Base-by-base conservation (phyloP, 92 coral and sea anemone species). In the Ricordea florida region DNA sequence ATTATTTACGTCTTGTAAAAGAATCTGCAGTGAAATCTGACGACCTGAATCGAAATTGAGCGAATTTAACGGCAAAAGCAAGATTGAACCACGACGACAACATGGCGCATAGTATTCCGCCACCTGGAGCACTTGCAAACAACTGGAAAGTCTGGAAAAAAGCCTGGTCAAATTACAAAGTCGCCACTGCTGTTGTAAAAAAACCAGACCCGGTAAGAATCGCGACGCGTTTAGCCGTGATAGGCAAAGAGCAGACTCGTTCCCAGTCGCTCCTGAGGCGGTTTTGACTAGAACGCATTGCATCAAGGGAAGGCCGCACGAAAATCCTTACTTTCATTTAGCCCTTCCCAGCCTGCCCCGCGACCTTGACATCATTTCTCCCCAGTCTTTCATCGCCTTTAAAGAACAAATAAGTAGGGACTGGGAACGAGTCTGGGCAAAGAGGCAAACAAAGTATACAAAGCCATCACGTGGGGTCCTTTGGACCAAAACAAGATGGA, bases 121-220 rank as follows among this genome's bases (percentile, higher is more conserved):
- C 58, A 10, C 58, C 58, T 50, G 58, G 28, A 23, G 24, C 58
- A 24, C 58, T 50, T 4, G 33, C 24, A 50, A 50, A 50, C 58
- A 50, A 50, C 58, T 24, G 58, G 58, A 50, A 50, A 50, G 58
- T 50, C 30, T 50, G 58, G 33, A 50, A 50, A n/a, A 50, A 50
- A 50, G 58, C 58, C 58, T 50, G 58, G 33, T 50, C 33, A 24
- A 50, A 23, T 34, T 22, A 2, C 4, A 17, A 50, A 50, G 26
- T 46, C 23, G 53, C 23, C 53, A 46, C 53, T 17, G 21, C 6
- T 14, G 53, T n/a, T 9, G 24, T 16, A 16, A 46, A 46, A 27
- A 46, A 46, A 46, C 21, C 53, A 2, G 53, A 46, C 3, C 53
- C 53, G 9, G 53, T 46, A 46, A 14, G 53, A 46, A 46, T 46